Conservation (phyloP, 2,113 vertebrate species). For the Ursus arctos region DNA sequence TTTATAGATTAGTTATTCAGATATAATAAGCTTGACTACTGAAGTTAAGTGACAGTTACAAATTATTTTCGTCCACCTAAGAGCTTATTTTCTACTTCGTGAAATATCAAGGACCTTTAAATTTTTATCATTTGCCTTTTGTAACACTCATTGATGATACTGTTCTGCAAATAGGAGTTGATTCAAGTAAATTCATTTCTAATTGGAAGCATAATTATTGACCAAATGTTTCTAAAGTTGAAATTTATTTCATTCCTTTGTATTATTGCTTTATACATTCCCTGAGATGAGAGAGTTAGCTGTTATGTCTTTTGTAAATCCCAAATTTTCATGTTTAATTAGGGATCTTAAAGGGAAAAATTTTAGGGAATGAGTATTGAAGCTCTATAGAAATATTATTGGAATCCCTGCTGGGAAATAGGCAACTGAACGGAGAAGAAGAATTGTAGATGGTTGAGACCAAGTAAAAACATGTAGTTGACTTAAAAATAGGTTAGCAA, state of each 20-base stretch:
- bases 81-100: constrained; percentile 29
- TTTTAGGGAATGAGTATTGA: background rate
- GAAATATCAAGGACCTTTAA: background rate
- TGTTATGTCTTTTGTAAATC: background rate
- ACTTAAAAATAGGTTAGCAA: background rate
- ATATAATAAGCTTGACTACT: background rate
- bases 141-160: background rate
- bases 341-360: background rate
- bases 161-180: background rate
- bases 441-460: background rate
- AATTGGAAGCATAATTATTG: background rate
- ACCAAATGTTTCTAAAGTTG: background rate
- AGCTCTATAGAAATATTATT: background rate
- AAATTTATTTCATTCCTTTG: background rate
- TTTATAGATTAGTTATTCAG: constrained; percentile 26
- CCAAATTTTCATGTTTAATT: background rate
- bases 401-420: background rate
- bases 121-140: background rate
- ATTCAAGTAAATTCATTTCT: constrained; percentile 36
- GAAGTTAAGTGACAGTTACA: background rate
- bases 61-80: constrained; percentile 20
- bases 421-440: background rate
- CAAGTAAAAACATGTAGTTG: constrained; percentile 21
- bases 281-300: background rate
- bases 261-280: background rate